Evolutionary conservation across 35 echinoderm and acorn worm species (phyloP).

Genomic region (Nesometra sesokonis): DNA sequence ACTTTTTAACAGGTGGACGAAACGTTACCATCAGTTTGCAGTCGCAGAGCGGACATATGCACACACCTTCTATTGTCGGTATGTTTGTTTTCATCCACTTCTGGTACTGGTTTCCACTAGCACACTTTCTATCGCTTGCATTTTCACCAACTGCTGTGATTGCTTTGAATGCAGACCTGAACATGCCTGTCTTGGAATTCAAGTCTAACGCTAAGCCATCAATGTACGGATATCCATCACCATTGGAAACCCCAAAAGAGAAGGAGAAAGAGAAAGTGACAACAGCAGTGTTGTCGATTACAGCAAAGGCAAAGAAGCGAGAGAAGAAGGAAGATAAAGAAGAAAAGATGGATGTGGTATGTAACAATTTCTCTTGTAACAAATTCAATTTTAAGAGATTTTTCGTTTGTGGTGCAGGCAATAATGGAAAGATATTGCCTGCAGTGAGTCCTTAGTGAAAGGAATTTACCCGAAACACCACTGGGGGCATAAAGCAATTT

Average conservation of each 20-base stretch:
- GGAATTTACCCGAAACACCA: not conserved
- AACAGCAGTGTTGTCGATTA: conserved; percentile 95
- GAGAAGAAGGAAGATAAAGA: conserved; percentile 79
- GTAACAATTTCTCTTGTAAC: not conserved
- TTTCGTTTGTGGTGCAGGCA: too few species aligned
- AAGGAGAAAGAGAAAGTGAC: conserved; percentile 99
- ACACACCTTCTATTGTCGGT: conserved; percentile 86
- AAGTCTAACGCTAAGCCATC: conserved; percentile 96
- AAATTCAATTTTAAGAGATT: not conserved
- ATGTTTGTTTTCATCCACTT: conserved; percentile 94
- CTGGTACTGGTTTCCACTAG: conserved; percentile 97
- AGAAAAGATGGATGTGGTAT: conserved; percentile 97
- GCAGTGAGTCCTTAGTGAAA: too few species aligned
- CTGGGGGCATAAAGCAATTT: not conserved
- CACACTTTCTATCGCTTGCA: conserved; percentile 76
- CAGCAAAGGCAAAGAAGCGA: conserved; percentile 93
- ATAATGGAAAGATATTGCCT: too few species aligned
- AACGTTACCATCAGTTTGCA: conserved; percentile 84
- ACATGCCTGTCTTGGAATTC: conserved; percentile 96
- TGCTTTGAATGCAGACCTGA: conserved; percentile 66
- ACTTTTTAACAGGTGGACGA: conserved; percentile 60
- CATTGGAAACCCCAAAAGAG: conserved; percentile 93
- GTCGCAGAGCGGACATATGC: conserved; percentile 77
- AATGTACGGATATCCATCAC: conserved; percentile 79
- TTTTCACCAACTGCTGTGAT: conserved; percentile 66